Conservation (phyloP, 2,888 invertebrate species). For the Dryobotodes eremita region DNA sequence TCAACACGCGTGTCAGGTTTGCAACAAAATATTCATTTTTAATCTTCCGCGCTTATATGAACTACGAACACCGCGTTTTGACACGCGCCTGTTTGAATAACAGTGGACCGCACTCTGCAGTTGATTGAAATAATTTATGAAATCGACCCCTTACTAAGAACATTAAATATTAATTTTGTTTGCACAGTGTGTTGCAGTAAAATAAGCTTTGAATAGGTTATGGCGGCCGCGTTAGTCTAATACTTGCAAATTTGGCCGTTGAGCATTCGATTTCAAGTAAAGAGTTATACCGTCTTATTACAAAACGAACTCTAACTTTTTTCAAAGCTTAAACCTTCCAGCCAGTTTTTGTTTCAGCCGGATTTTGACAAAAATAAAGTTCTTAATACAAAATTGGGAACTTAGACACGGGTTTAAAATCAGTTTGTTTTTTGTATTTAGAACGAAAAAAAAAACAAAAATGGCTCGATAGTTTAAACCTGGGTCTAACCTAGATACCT, state of each 20-base stretch:
- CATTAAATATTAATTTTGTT: constrained; percentile 43
- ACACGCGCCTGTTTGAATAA: constrained; percentile 31
- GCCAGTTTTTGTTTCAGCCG: background rate
- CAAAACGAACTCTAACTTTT: background rate
- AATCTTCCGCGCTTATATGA: constrained; percentile 5
- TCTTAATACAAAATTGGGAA: background rate
- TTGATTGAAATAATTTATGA: constrained; percentile 48
- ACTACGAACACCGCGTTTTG: constrained; percentile 8
- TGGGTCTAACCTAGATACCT: background rate
- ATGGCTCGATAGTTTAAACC: background rate
- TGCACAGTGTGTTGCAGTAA: constrained; percentile 19
- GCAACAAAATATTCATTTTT: constrained; percentile 15
- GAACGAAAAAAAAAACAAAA: background rate
- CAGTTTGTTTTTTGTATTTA: background rate
- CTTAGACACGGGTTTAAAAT: background rate
- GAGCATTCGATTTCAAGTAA: background rate
- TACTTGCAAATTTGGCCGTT: background rate
- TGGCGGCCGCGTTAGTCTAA: background rate
- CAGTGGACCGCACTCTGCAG: constrained; percentile 31
- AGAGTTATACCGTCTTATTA: background rate
- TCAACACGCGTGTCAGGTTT: background rate
- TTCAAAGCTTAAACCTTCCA: background rate
- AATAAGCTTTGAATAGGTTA: constrained; percentile 17
- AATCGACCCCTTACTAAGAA: constrained; percentile 37
- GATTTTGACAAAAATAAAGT: background rate